phyloP scores from a whole-genome alignment of 2,113 vertebrate species.

The Zapornia atra region DNA sequence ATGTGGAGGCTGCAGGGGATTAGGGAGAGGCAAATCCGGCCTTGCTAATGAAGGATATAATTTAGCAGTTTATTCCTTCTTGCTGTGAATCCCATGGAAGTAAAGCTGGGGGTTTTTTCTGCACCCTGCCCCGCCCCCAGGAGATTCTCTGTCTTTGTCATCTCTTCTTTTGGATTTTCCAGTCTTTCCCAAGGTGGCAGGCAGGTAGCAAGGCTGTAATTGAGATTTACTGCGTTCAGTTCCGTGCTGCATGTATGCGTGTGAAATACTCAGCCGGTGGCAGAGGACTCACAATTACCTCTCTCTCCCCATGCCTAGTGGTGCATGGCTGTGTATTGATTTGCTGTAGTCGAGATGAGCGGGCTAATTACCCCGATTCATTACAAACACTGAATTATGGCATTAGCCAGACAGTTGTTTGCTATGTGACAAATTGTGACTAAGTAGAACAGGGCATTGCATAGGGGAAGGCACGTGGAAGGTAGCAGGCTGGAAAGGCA shows the following conservation, averaged over 20 bases:
- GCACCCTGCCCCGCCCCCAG: neutral
- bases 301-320: neutral
- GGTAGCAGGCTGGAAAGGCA: neutral
- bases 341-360: neutral
- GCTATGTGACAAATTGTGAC: neutral
- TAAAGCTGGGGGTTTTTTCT: neutral
- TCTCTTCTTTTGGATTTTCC: neutral
- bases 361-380: neutral
- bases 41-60: neutral
- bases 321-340: neutral
- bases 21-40: neutral
- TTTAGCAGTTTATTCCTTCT: neutral
- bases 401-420: neutral
- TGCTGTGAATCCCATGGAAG: neutral
- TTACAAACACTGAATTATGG: neutral
- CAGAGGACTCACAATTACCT: neutral
- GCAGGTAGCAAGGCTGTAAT: neutral
- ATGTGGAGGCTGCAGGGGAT: fast-evolving
- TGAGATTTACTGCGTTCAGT: neutral
- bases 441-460: neutral
- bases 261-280: neutral
- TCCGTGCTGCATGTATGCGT: neutral
- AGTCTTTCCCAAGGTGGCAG: neutral
- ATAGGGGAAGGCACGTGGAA: neutral
- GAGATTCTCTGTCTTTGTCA: neutral